Percentiles rank a stretch among this genome's conserved stretches.
These are phyloP conservation scores for Unio delphinus DNA, from an alignment of 2,888 invertebrate species.

Conservation along the genomic window DNA sequence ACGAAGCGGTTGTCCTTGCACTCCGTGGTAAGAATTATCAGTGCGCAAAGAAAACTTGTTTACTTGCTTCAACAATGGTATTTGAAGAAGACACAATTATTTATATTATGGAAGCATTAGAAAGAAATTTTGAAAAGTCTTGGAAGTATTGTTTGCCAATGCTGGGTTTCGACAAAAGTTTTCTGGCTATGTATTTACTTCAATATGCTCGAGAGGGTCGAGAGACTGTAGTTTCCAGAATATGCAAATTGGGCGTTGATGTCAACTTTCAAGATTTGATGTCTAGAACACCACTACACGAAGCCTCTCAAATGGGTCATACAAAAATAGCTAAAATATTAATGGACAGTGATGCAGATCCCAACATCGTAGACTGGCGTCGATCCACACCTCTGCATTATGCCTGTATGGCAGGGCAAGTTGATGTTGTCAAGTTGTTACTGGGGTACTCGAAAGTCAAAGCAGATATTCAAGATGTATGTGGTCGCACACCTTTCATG, in stretches of 20 bases:
- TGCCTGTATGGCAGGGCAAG: slow-evolving; percentile 31
- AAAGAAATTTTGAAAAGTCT: slow-evolving; percentile 13
- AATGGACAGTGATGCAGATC: slow-evolving; percentile 21
- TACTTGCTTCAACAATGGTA: slow-evolving; percentile 12
- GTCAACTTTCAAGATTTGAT: slow-evolving; percentile 24
- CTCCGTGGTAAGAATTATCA: slow-evolving; percentile 13
- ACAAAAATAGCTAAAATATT: slow-evolving; percentile 16
- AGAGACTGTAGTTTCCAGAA: slow-evolving; percentile 13
- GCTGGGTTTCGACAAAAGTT: slow-evolving; percentile 11
- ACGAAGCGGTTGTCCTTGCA: slow-evolving; percentile 26
- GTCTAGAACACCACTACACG: slow-evolving; percentile 36
- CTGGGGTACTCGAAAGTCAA: slow-evolving; percentile 8
- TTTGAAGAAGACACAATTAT: slow-evolving; percentile 22
- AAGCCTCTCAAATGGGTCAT: slow-evolving; percentile 30
- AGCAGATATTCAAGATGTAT: slow-evolving; percentile 13
- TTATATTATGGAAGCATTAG: slow-evolving; percentile 19
- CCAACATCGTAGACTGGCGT: slow-evolving; percentile 33
- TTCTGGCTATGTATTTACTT: slow-evolving; percentile 22
- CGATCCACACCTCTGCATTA: slow-evolving; percentile 41
- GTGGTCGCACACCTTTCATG: slow-evolving; percentile 30
- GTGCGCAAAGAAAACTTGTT: slow-evolving; percentile 9
- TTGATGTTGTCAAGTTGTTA: slow-evolving; percentile 18
- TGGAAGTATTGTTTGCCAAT: slow-evolving; percentile 20
- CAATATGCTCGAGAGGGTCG: slow-evolving; percentile 25
- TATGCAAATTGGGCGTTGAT: slow-evolving; percentile 20